These are phyloP conservation scores for Oligia fasciuncula DNA, from an alignment of 2,888 invertebrate genomes.

Conservation along the genomic window DNA sequence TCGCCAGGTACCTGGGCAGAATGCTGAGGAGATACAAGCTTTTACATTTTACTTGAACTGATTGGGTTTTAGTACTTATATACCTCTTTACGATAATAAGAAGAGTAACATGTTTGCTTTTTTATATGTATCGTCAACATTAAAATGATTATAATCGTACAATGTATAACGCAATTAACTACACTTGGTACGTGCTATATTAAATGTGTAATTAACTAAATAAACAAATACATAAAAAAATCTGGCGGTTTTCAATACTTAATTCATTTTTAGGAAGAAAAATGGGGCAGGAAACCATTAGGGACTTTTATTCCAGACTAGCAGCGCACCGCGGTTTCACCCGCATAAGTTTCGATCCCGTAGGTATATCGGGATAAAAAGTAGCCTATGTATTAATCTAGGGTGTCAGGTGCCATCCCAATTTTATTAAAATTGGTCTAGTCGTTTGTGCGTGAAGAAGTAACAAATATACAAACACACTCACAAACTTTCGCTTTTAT, in stretches of 20 bases:
- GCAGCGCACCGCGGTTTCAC: no score
- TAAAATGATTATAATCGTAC: neutral
- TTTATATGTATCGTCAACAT: neutral
- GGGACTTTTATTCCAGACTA: neutral
- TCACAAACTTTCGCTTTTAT: no score
- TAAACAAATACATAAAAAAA: neutral
- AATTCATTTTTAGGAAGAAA: neutral
- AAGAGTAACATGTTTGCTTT: slow-evolving; percentile 13
- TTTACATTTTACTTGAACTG: slow-evolving; percentile 45
- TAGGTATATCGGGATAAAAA: no score
- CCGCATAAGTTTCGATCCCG: no score
- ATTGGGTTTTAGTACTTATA: slow-evolving; percentile 31
- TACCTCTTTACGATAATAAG: slow-evolving; percentile 14
- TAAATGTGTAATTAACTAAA: neutral
- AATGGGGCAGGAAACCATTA: neutral
- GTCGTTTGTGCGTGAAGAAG: no score
- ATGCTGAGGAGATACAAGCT: slow-evolving; percentile 52
- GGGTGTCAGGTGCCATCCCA: no score
- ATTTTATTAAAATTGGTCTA: no score
- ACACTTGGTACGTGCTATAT: neutral
- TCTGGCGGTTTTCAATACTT: neutral
- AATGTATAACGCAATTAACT: neutral
- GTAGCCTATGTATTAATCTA: no score
- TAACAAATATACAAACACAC: no score
- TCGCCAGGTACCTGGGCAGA: slow-evolving; percentile 49